Evolutionary conservation across 2,113 vertebrate genomes (phyloP).

Genomic region (Athene cunicularia): DNA sequence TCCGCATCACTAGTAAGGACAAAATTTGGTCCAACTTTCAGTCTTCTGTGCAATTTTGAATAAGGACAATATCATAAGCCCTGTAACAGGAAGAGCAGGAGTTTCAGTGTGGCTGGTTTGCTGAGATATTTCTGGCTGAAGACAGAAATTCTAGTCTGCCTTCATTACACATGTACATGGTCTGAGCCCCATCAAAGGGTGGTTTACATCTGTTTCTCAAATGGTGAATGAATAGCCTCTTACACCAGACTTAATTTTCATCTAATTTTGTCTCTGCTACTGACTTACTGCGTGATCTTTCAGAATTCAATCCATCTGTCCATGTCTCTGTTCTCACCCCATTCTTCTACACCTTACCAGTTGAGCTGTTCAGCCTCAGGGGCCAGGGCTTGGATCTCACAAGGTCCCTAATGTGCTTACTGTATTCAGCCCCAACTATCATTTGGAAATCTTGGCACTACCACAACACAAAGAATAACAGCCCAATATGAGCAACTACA

Average conservation of each 20-base stretch:
- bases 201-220: not conserved
- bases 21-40: not conserved
- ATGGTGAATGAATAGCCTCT: not conserved
- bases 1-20: not conserved
- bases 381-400: not conserved
- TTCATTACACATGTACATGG: not conserved
- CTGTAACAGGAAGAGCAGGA: not conserved
- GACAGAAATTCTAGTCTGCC: not conserved
- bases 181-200: not conserved
- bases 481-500: fast-evolving
- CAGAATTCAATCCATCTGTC: not conserved
- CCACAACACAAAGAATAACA: not conserved
- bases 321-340: not conserved
- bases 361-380: not conserved
- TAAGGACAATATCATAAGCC: not conserved
- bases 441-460: not conserved
- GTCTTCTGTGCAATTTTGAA: not conserved
- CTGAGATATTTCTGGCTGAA: not conserved
- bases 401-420: not conserved
- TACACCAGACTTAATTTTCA: not conserved
- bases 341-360: not conserved
- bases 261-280: not conserved
- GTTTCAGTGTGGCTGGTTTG: not conserved
- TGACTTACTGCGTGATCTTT: not conserved
- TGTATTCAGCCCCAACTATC: not conserved